Conservation (phyloP, 1,140 invertebrate genomes). For the Euglossa dilemma region DNA sequence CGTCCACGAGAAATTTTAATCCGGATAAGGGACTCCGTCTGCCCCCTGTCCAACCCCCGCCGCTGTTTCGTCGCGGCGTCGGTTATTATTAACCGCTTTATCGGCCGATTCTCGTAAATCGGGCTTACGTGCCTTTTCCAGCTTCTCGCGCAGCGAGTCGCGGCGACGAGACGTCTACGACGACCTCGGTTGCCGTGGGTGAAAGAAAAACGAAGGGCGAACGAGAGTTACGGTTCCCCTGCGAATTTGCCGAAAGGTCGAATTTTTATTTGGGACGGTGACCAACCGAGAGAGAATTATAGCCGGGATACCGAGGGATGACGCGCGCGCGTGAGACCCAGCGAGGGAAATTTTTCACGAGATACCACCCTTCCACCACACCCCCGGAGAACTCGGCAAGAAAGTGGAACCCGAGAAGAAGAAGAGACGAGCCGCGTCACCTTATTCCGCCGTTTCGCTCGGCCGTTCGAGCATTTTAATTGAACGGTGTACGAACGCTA, state of each 20-base stretch:
- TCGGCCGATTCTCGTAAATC: constrained; percentile 10
- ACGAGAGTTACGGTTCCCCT: not conserved
- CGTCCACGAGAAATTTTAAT: constrained; percentile 39
- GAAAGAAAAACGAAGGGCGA: not conserved
- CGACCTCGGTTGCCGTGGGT: too few relatives aligned
- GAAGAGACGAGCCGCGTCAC: constrained; percentile 47
- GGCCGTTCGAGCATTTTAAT: constrained; percentile 62
- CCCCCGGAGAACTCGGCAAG: not conserved
- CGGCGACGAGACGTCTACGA: not conserved
- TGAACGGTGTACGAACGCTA: constrained; percentile 66
- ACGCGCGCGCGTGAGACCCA: not conserved
- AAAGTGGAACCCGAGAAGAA: not conserved
- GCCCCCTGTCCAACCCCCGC: not conserved
- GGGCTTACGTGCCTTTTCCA: not conserved
- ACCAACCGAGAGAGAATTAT: constrained; percentile 4
- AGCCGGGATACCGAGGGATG: not conserved
- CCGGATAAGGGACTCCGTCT: constrained; percentile 17
- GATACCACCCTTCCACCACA: not conserved
- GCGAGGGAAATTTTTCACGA: constrained; percentile 26
- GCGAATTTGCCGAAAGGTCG: constrained; percentile 22
- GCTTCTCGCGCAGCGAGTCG: not conserved
- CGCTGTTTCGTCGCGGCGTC: not conserved
- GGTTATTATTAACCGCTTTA: constrained; percentile 1
- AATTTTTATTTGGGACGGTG: constrained; percentile 20
- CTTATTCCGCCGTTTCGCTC: constrained; percentile 39